Conservation (phyloP, 2,797 vertebrate species). For the Microctenopoma lineatum region DNA sequence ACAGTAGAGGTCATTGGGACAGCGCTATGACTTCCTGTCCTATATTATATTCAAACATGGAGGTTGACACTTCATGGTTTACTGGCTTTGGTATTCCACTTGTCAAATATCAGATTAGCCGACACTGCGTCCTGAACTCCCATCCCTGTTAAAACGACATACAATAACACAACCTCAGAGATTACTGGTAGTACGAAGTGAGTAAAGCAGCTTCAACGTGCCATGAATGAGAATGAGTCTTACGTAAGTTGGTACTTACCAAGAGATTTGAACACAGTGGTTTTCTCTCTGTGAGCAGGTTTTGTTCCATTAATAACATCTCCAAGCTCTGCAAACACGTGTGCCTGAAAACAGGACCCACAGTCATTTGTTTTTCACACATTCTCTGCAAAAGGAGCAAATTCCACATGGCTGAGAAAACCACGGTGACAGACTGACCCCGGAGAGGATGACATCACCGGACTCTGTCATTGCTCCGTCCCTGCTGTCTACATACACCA, state of each 20-base stretch:
- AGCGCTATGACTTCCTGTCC: too few species aligned
- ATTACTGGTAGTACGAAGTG: background rate
- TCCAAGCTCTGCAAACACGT: constrained; percentile 94
- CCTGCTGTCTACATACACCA: constrained; percentile 92
- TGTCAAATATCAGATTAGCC: constrained; percentile 91
- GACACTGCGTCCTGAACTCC: constrained; percentile 92
- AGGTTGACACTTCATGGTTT: constrained; percentile 56
- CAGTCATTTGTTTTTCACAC: background rate
- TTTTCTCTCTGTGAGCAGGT: constrained; percentile 88
- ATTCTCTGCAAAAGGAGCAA: background rate
- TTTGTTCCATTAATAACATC: constrained; percentile 90
- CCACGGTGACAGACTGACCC: constrained; percentile 76
- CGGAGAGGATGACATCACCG: constrained; percentile 92
- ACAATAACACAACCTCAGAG: background rate
- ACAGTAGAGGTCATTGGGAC: too few species aligned
- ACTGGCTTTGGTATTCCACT: constrained; percentile 80
- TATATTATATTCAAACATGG: background rate
- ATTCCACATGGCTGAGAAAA: background rate
- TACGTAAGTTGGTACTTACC: constrained; percentile 78
- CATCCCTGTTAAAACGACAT: constrained; percentile 84
- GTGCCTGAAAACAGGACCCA: constrained; percentile 76
- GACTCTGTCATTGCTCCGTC: constrained; percentile 90
- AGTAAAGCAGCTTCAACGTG: background rate
- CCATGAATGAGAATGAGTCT: too few species aligned
- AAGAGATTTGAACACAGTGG: constrained; percentile 95